Evolutionary conservation across 2,797 vertebrate genomes (phyloP).

Genomic region (Macrochelys suwanniensis): DNA sequence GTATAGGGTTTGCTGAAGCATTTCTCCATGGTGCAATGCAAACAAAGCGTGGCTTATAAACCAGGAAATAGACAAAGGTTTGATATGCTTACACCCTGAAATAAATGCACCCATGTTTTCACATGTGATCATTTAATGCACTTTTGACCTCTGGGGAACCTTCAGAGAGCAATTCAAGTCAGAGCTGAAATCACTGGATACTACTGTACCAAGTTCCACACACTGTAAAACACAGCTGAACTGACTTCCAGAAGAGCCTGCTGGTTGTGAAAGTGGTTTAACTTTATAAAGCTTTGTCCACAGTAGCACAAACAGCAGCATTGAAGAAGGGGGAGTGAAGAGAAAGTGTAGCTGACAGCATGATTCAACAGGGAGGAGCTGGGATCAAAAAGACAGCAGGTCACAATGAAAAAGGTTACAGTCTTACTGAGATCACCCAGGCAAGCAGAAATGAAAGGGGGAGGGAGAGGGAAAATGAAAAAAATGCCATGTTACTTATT

Average conservation of each 20-base stretch:
- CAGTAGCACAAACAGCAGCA: neutral
- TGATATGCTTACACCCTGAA: neutral
- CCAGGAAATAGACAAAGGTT: neutral
- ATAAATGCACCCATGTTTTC: neutral
- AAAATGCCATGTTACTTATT: neutral
- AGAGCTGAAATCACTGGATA: neutral
- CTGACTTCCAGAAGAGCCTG: neutral
- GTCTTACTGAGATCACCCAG: neutral
- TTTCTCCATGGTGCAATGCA: neutral
- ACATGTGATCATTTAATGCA: fast-evolving
- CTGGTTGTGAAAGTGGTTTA: conserved; percentile 23
- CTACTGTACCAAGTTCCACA: neutral
- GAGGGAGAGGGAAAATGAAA: neutral
- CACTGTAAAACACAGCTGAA: neutral
- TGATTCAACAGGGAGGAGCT: fast-evolving
- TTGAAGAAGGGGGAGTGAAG: fast-evolving
- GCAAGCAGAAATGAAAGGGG: neutral
- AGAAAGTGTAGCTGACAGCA: fast-evolving
- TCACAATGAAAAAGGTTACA: fast-evolving
- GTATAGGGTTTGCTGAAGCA: neutral
- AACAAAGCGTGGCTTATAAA: neutral
- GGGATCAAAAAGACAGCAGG: fast-evolving
- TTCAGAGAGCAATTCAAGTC: conserved; percentile 31
- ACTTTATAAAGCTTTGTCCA: neutral
- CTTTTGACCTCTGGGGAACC: conserved; percentile 27